Evolutionary conservation across 2,888 invertebrate genomes (phyloP).

Genomic region (Scaptomyza reducta): DNA sequence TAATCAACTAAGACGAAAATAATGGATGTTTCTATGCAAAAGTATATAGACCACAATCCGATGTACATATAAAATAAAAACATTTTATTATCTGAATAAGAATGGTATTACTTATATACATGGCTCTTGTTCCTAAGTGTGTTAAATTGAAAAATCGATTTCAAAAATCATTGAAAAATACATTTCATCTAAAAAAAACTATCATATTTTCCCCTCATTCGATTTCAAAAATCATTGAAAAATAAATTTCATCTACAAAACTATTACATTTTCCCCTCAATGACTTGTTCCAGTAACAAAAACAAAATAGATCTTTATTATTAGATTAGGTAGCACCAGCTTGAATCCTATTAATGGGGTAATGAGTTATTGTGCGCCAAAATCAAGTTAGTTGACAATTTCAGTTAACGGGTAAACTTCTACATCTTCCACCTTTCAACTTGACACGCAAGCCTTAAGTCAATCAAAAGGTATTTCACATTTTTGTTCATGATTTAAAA

Average conservation of each 20-base stretch:
- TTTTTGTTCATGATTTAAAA: constrained; percentile 26
- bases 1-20: not conserved
- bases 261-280: not conserved
- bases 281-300: not conserved
- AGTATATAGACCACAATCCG: too few relatives aligned
- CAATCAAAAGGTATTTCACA: constrained; percentile 59
- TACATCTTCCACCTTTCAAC: constrained; percentile 21
- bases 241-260: not conserved
- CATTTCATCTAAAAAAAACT: not conserved
- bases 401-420: constrained; percentile 11
- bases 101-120: too few relatives aligned
- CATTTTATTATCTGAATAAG: too few relatives aligned
- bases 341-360: constrained; percentile 1
- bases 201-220: not conserved
- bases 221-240: not conserved
- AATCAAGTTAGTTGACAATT: constrained; percentile 18
- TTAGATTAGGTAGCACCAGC: not conserved
- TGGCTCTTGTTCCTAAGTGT: too few relatives aligned
- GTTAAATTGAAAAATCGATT: not conserved
- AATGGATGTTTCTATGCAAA: too few relatives aligned
- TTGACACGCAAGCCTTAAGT: constrained; percentile 50
- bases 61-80: too few relatives aligned
- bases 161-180: not conserved
- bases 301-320: not conserved
- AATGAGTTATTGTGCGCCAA: constrained; percentile 17